phyloP scores from a whole-genome alignment of 1,140 invertebrate species.

The Trachelipus rathkii region DNA sequence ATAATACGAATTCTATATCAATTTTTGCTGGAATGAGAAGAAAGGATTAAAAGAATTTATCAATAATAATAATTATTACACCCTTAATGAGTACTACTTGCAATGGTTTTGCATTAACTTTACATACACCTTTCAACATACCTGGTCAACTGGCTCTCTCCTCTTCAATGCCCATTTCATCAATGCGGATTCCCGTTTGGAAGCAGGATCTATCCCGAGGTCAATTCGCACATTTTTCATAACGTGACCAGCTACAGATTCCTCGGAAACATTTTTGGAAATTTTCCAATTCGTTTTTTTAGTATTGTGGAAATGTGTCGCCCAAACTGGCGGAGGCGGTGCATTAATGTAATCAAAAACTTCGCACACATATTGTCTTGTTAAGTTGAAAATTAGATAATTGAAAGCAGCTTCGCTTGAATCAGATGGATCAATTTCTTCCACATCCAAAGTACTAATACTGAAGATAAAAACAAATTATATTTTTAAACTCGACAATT shows the following conservation, averaged over 20 bases:
- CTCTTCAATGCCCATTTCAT: neutral
- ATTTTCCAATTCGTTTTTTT: neutral
- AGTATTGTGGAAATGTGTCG: neutral
- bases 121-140: neutral
- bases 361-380: neutral
- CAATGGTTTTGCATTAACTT: too few relatives aligned
- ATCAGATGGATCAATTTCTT: neutral
- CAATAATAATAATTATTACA: too few relatives aligned
- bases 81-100: too few relatives aligned
- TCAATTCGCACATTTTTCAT: neutral
- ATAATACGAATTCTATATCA: too few relatives aligned
- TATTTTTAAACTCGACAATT: too few relatives aligned
- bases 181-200: neutral
- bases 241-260: neutral
- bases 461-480: too few relatives aligned
- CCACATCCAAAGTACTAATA: neutral
- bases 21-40: too few relatives aligned
- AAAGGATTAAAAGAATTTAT: too few relatives aligned
- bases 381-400: neutral
- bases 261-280: neutral
- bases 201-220: neutral
- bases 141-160: neutral
- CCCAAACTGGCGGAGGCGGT: neutral
- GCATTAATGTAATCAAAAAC: neutral
- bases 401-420: neutral